Percentiles rank a stretch among this genome's conserved stretches.
phyloP scores from a whole-genome alignment of 2,888 invertebrate species.

The Meganola albula region DNA sequence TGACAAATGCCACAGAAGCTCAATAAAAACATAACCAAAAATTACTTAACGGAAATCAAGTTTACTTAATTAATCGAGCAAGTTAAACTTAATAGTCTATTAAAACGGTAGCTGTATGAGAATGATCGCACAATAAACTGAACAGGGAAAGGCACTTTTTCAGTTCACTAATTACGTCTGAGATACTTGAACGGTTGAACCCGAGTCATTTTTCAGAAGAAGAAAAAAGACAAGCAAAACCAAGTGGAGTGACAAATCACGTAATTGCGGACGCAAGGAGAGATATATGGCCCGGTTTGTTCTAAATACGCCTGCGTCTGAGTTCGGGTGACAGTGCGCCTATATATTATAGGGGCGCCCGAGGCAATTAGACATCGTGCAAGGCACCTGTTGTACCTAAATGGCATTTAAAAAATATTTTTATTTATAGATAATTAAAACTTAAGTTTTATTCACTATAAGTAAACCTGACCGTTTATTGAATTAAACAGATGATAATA shows the following conservation, averaged over 20 bases:
- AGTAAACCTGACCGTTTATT: too few relatives aligned
- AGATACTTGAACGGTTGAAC: conserved; percentile 49
- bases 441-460: too few relatives aligned
- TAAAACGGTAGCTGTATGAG: conserved; percentile 45
- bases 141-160: conserved; percentile 66
- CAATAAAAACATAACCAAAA: conserved; percentile 13
- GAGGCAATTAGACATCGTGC: conserved; percentile 49
- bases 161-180: conserved; percentile 61
- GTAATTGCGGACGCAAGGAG: conserved; percentile 71
- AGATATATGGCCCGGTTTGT: conserved; percentile 71
- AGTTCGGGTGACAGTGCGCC: conserved; percentile 44
- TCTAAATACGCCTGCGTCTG: conserved; percentile 63
- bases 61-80: conserved; percentile 25
- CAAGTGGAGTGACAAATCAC: conserved; percentile 73
- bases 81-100: conserved; percentile 36
- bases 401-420: conserved; percentile 26
- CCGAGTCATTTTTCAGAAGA: conserved; percentile 62
- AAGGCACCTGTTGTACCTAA: conserved; percentile 38
- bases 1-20: conserved; percentile 12
- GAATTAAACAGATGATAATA: too few relatives aligned
- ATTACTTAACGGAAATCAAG: conserved; percentile 19
- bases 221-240: conserved; percentile 47
- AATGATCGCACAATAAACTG: conserved; percentile 49
- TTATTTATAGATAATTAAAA: neutral
- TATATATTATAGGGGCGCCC: conserved; percentile 54